These are phyloP conservation scores for Drosophila vallismaia DNA, from an alignment of 2,888 invertebrate genomes.

Conservation along the genomic window DNA sequence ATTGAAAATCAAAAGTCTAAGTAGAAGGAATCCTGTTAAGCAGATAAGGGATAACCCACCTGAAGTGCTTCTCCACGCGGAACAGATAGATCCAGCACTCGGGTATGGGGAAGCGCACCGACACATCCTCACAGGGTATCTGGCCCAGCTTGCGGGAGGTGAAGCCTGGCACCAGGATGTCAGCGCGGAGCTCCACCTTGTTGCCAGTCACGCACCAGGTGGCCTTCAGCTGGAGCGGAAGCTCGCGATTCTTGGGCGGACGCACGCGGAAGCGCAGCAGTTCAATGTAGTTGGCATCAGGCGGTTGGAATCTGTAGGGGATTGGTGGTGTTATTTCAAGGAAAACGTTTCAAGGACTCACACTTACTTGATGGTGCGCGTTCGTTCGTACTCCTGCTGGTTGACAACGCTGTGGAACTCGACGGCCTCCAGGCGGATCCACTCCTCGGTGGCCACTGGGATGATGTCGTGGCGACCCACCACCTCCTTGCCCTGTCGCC, in stretches of 20 bases:
- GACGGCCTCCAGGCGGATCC: conserved; percentile 97
- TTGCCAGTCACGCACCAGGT: conserved; percentile 94
- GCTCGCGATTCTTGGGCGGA: conserved; percentile 97
- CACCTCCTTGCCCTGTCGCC: conserved; percentile 99
- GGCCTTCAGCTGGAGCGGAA: conserved; percentile 97
- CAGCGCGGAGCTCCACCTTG: conserved; percentile 97
- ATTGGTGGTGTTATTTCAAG: neutral
- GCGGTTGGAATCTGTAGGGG: conserved; percentile 93
- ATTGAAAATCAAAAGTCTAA: neutral
- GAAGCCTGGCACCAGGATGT: conserved; percentile 98
- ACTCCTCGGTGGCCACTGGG: conserved; percentile 99
- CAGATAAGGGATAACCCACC: conserved; percentile 67
- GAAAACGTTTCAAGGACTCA: neutral
- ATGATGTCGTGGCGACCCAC: conserved; percentile 99
- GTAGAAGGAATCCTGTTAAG: conserved; percentile 19
- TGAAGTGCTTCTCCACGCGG: conserved; percentile 98
- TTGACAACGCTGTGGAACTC: conserved; percentile 98
- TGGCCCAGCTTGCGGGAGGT: conserved; percentile 97
- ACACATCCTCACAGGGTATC: conserved; percentile 98
- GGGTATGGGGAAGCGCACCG: conserved; percentile 97
- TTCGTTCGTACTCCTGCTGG: conserved; percentile 93
- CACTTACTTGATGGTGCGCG: conserved; percentile 92
- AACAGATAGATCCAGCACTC: conserved; percentile 99
- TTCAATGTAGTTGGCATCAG: conserved; percentile 99
- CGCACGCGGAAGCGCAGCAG: conserved; percentile 97